These are phyloP conservation scores for Graptemys geographica DNA, from an alignment of 2,797 vertebrate species.

Conservation along the genomic window DNA sequence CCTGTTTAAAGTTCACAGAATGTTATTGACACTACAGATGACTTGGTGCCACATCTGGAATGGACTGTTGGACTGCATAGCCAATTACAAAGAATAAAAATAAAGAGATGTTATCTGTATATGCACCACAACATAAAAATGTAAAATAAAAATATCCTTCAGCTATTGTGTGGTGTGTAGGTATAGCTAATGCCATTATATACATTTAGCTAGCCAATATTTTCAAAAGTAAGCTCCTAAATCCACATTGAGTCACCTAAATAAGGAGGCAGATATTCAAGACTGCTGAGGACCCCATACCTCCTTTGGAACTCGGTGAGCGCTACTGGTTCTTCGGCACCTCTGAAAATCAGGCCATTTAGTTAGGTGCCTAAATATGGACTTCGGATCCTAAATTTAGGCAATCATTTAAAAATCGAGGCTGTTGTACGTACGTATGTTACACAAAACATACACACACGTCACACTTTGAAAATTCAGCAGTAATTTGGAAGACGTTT, in stretches of 20 bases:
- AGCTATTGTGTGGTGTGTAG: background rate
- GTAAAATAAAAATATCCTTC: background rate
- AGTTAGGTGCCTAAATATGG: background rate
- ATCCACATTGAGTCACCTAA: background rate
- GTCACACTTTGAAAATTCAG: background rate
- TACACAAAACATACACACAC: background rate
- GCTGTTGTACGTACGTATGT: background rate
- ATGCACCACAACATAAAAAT: background rate
- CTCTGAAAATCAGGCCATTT: background rate
- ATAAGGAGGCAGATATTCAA: background rate
- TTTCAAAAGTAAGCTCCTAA: background rate
- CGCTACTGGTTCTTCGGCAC: background rate
- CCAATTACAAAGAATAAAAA: background rate
- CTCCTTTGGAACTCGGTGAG: background rate
- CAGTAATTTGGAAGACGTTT: background rate
- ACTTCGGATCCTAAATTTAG: fast-evolving
- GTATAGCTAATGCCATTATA: background rate
- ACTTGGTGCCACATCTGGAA: background rate
- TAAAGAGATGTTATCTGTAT: background rate
- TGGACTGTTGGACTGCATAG: background rate
- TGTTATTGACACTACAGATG: background rate
- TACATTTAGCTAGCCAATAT: background rate
- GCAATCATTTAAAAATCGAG: background rate
- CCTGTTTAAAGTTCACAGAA: background rate
- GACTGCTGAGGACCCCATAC: background rate